These are phyloP conservation scores for Psilopsiagon aymara DNA, from an alignment of 2,113 vertebrate genomes.

Conservation along the genomic window DNA sequence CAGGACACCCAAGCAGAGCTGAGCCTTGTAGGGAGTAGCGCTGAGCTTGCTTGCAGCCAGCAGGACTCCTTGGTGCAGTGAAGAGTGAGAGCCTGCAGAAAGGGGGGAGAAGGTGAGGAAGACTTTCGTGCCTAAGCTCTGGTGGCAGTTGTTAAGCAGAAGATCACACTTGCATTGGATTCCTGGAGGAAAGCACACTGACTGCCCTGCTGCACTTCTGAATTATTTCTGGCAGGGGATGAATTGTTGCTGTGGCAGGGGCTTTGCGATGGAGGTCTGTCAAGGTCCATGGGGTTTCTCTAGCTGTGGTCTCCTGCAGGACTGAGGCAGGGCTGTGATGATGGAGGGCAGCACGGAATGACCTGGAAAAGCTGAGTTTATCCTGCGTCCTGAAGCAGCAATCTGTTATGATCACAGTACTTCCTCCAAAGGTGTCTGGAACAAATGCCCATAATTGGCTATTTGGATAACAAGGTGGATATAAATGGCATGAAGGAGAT, in stretches of 20 bases:
- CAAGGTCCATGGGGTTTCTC: neutral
- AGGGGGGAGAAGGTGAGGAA: neutral
- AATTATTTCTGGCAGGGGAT: neutral
- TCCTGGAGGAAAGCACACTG: neutral
- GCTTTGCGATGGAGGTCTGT: neutral
- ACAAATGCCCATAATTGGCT: neutral
- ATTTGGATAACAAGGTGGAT: neutral
- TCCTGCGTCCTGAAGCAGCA: neutral
- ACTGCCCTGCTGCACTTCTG: neutral
- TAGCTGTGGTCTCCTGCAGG: neutral
- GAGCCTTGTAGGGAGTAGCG: accelerated
- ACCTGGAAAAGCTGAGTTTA: neutral
- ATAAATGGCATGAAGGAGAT: neutral
- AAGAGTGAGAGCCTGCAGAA: neutral
- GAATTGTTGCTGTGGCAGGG: neutral
- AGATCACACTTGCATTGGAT: neutral
- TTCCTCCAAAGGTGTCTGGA: neutral
- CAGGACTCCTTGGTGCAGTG: neutral
- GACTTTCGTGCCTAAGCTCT: neutral
- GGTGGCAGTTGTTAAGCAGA: neutral
- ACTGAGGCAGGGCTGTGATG: neutral
- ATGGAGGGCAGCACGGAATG: neutral
- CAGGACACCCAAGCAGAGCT: neutral
- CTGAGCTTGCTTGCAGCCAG: neutral
- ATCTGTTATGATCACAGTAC: neutral